Evolutionary conservation across 2,797 vertebrate genomes (phyloP).

Genomic region (Schizopygopsis malacanthus): DNA sequence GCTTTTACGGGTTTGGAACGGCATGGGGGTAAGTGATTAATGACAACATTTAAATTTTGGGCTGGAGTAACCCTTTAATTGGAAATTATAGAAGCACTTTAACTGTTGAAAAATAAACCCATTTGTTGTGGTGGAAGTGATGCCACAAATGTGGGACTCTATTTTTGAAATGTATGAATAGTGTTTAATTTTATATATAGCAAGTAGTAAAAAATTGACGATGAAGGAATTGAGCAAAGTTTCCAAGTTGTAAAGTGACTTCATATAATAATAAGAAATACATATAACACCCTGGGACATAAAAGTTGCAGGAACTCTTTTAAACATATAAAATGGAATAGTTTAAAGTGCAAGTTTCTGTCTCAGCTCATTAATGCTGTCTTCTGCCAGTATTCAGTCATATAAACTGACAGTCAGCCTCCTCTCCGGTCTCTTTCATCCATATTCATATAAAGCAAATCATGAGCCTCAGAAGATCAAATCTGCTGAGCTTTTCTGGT

Average conservation of each 20-base stretch:
- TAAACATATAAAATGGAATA: neutral
- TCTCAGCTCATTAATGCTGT: neutral
- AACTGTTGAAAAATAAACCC: too few relatives aligned
- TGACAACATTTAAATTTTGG: too few relatives aligned
- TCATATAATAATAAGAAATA: neutral
- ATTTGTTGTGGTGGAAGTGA: neutral
- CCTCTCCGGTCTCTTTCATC: neutral
- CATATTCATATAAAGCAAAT: neutral
- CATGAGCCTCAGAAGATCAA: neutral
- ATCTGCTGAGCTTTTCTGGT: neutral
- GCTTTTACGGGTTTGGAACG: too few relatives aligned
- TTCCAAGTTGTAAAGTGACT: neutral
- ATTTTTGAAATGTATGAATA: too few relatives aligned
- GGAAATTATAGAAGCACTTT: neutral
- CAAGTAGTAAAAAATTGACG: neutral
- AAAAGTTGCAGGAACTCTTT: neutral
- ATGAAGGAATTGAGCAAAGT: neutral
- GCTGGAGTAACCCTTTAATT: neutral
- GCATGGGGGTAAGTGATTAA: too few relatives aligned
- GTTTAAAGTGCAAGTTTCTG: neutral
- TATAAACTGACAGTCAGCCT: slow-evolving; percentile 4
- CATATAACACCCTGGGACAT: neutral
- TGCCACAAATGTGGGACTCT: neutral
- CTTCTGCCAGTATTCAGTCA: neutral
- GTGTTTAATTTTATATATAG: neutral